Conservation (phyloP, 2,113 vertebrate species). For the Ctenodactylus gundi region DNA sequence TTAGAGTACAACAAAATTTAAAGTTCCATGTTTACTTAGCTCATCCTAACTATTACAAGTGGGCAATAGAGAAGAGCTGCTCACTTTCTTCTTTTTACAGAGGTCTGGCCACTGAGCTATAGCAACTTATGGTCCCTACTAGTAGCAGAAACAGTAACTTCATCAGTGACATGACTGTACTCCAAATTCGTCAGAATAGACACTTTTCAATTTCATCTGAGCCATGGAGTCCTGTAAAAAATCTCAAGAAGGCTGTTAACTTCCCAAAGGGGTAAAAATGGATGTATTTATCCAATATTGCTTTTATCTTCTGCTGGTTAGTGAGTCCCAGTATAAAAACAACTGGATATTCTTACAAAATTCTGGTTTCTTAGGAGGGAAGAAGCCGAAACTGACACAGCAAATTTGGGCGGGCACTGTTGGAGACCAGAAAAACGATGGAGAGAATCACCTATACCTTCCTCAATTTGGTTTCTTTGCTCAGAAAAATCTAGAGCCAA, state of each 20-base stretch:
- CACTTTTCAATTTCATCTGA: not conserved
- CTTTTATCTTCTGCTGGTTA: conserved; percentile 19
- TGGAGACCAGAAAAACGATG: not conserved
- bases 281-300: not conserved
- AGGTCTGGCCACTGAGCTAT: not conserved
- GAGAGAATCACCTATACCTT: not conserved
- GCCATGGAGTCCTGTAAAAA: not conserved
- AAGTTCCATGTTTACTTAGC: not conserved
- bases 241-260: not conserved
- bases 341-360: not conserved
- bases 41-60: not conserved
- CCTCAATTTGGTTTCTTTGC: not conserved
- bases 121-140: too few relatives aligned
- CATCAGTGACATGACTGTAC: not conserved
- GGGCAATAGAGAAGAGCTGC: not conserved
- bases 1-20: not conserved
- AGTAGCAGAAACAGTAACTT: not conserved
- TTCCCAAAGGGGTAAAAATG: not conserved
- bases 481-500: not conserved
- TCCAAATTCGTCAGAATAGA: not conserved
- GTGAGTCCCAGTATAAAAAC: not conserved
- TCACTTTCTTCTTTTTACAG: not conserved
- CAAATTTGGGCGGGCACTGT: not conserved
- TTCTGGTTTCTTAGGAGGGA: not conserved
- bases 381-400: not conserved